Conservation (phyloP, 2,888 invertebrate species). For the Epirrhoe tristata region DNA sequence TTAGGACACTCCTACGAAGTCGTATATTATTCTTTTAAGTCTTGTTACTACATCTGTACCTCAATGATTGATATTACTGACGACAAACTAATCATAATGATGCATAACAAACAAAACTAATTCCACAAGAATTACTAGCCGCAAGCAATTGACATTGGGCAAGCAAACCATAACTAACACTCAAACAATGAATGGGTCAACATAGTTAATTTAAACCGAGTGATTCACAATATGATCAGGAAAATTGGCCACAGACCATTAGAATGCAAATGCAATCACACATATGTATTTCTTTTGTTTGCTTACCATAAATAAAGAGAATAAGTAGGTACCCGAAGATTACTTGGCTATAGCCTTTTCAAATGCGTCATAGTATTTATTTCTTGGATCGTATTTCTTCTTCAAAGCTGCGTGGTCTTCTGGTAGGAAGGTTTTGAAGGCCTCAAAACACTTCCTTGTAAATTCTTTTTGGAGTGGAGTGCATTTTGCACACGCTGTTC, state of each 20-base stretch:
- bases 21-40: no score
- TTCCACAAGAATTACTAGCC: background rate
- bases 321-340: slow-evolving; percentile 23
- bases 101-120: background rate
- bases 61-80: no score
- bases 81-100: background rate
- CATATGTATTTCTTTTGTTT: slow-evolving; percentile 25
- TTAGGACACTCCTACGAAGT: no score
- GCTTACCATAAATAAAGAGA: slow-evolving; percentile 40
- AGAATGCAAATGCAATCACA: slow-evolving; percentile 35
- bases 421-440: slow-evolving; percentile 86
- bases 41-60: no score
- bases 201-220: background rate
- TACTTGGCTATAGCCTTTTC: slow-evolving; percentile 71
- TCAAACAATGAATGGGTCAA: background rate
- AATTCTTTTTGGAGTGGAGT: slow-evolving; percentile 79
- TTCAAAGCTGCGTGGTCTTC: slow-evolving; percentile 86
- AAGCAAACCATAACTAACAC: background rate
- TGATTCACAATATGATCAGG: slow-evolving; percentile 17
- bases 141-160: background rate
- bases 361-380: slow-evolving; percentile 73
- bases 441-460: slow-evolving; percentile 85
- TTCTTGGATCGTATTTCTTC: slow-evolving; percentile 88
- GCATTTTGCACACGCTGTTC: slow-evolving; percentile 65
- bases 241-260: slow-evolving; percentile 6